Conservation (phyloP, 1,140 invertebrate species). For the Calephelis virginiensis region DNA sequence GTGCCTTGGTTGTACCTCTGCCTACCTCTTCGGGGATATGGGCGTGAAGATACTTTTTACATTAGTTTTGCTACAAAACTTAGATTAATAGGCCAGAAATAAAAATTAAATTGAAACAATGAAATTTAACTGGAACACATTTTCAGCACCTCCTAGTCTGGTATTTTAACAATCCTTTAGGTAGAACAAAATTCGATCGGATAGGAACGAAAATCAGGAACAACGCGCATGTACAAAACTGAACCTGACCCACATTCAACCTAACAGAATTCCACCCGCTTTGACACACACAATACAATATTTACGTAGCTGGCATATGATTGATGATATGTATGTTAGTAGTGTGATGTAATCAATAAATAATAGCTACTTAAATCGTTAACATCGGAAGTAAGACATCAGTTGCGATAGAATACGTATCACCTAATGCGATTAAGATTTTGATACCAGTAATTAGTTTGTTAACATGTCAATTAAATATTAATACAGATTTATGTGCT, state of each 20-base stretch:
- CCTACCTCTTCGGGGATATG: too few relatives aligned
- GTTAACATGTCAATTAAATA: background rate
- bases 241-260: slow-evolving; percentile 70
- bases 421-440: background rate
- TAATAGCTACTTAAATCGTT: slow-evolving; percentile 4
- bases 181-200: slow-evolving; percentile 44
- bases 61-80: too few relatives aligned
- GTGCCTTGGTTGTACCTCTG: too few relatives aligned
- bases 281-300: slow-evolving; percentile 28
- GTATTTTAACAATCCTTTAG: background rate
- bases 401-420: background rate
- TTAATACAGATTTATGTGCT: too few relatives aligned
- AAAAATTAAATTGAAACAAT: too few relatives aligned
- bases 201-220: slow-evolving; percentile 57
- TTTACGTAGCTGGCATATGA: slow-evolving; percentile 6
- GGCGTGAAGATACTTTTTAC: fast-evolving
- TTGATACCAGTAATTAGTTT: background rate
- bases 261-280: slow-evolving; percentile 69
- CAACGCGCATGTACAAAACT: slow-evolving; percentile 63
- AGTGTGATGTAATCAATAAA: slow-evolving; percentile 2
- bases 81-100: too few relatives aligned
- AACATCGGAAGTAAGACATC: slow-evolving; percentile 7
- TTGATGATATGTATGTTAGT: background rate
- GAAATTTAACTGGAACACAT: too few relatives aligned
- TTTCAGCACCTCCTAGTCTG: too few relatives aligned